Base-by-base conservation (phyloP, 1,140 invertebrate genomes). In the Aphaenogaster ashmeadi region DNA sequence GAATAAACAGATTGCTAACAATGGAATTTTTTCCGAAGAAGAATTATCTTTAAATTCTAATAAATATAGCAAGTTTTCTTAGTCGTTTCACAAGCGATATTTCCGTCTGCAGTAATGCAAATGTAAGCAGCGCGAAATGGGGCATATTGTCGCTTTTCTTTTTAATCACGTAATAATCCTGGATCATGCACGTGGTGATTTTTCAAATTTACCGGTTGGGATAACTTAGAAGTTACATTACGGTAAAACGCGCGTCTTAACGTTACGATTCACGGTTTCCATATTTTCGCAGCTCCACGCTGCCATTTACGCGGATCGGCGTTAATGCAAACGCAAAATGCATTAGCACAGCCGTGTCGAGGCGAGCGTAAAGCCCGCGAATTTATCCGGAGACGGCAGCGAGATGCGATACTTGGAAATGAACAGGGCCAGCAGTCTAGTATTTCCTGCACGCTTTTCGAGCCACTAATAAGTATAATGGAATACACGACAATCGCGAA, bases 301-400 rank as follows among this genome's bases (percentile, higher is more conserved):
- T 75, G 54, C 80, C 54, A 84, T 84, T 84, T 84, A 84, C 41
- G 69, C 80, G 80, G 80, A 84, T 84, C 69, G 80, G 41, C 54
- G 71, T 84, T 84, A 84, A 84, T 75, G 69, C 75, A 84, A 84
- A 84, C 80, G 80, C 69, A 84, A 84, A 84, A 84, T 74, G 69
- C 69, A 84, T 84, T 84, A 75, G 80, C 62, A 52, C 78, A 67
- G 33, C 44, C 80, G 13, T 38, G 69, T 41, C 54, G 54, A 62
- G 54, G 54, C 69, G 41, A 50, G 41, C 54, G 69, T 84, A 84
- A 84, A 84, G 69, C 69, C 56, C 54, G 67, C 80, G 80, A 84
- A 84, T 75, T 84, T 84, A 84, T 75, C 44, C 69, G 41, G 54
- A 83, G 54, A 74, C 80, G 13, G 41, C 56, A 47, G 8, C 54